These are phyloP conservation scores for Typhlichthys subterraneus DNA, from an alignment of 2,797 vertebrate species.

Conservation along the genomic window DNA sequence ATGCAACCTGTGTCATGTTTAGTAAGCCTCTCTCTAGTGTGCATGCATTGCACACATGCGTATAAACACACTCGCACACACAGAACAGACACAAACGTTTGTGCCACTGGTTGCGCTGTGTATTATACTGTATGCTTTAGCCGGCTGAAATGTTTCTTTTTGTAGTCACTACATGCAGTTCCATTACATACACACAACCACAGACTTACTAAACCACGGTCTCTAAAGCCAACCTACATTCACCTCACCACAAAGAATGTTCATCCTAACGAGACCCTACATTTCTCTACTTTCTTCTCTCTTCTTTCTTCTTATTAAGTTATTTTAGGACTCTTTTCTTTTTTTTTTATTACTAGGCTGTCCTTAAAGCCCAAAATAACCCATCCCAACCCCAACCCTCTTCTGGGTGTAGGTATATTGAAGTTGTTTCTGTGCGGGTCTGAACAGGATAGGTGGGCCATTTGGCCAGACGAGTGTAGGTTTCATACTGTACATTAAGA, in stretches of 20 bases:
- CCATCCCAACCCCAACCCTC: too few species aligned
- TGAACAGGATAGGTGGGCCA: too few species aligned
- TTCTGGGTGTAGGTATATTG: too few species aligned
- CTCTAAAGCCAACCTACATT: slow-evolving; percentile 32
- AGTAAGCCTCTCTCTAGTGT: slow-evolving; percentile 11
- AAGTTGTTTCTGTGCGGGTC: too few species aligned
- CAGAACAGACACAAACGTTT: not conserved
- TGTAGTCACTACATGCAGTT: slow-evolving; percentile 59
- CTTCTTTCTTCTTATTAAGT: too few species aligned
- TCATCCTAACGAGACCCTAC: too few species aligned
- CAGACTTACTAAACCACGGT: slow-evolving; percentile 49
- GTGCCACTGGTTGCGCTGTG: slow-evolving; percentile 36
- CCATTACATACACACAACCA: slow-evolving; percentile 43
- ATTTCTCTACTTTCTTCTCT: too few species aligned
- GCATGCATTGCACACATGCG: slow-evolving; percentile 10
- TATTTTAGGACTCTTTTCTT: too few species aligned
- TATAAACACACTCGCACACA: slow-evolving; percentile 8
- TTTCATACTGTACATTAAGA: too few species aligned
- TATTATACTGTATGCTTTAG: slow-evolving; percentile 11
- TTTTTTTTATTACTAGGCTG: too few species aligned
- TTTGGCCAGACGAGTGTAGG: too few species aligned
- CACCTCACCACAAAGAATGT: slow-evolving; percentile 1
- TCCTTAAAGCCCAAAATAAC: too few species aligned
- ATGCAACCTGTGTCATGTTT: slow-evolving; percentile 36
- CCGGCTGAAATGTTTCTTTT: slow-evolving; percentile 49